These are phyloP conservation scores for Caenorhabditis sp. DNA, from an alignment of 2,888 invertebrate species.

Conservation along the genomic window DNA sequence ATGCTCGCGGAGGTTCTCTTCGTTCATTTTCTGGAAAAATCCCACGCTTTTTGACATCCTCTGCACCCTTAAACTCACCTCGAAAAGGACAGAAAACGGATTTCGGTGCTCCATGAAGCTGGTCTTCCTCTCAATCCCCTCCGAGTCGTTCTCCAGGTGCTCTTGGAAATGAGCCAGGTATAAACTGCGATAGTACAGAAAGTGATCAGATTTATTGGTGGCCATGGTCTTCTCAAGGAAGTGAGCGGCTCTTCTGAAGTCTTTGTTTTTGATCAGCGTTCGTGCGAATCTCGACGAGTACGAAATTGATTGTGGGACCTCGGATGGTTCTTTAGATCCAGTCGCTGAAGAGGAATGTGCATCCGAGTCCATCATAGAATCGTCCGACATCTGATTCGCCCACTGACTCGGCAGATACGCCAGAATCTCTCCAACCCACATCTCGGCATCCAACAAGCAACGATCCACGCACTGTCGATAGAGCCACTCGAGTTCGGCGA, in stretches of 20 bases:
- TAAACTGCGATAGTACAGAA: slow-evolving; percentile 85
- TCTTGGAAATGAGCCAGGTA: slow-evolving; percentile 67
- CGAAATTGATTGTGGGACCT: too few species aligned
- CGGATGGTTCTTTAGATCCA: not conserved
- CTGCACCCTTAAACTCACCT: not conserved
- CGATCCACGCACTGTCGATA: slow-evolving; percentile 68
- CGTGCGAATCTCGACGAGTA: slow-evolving; percentile 45
- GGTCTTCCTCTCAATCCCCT: slow-evolving; percentile 71
- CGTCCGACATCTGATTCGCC: not conserved
- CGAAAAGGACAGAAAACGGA: slow-evolving; percentile 9
- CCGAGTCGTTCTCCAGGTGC: slow-evolving; percentile 72
- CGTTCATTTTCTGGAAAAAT: slow-evolving; percentile 53
- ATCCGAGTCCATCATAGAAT: slow-evolving; percentile 9
- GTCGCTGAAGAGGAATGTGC: too few species aligned
- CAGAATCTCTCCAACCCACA: slow-evolving; percentile 67
- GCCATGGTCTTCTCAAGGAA: slow-evolving; percentile 84
- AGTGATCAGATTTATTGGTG: slow-evolving; percentile 89
- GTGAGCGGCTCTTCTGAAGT: slow-evolving; percentile 85
- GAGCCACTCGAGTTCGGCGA: slow-evolving; percentile 77
- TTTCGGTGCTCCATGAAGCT: slow-evolving; percentile 45
- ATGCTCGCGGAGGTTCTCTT: slow-evolving; percentile 59
- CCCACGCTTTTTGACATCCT: too few species aligned
- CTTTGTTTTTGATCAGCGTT: slow-evolving; percentile 59
- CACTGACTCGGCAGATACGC: slow-evolving; percentile 58
- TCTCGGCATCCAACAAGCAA: slow-evolving; percentile 74